phyloP scores from a whole-genome alignment of 2,888 invertebrate species.

The Leuctra nigra region DNA sequence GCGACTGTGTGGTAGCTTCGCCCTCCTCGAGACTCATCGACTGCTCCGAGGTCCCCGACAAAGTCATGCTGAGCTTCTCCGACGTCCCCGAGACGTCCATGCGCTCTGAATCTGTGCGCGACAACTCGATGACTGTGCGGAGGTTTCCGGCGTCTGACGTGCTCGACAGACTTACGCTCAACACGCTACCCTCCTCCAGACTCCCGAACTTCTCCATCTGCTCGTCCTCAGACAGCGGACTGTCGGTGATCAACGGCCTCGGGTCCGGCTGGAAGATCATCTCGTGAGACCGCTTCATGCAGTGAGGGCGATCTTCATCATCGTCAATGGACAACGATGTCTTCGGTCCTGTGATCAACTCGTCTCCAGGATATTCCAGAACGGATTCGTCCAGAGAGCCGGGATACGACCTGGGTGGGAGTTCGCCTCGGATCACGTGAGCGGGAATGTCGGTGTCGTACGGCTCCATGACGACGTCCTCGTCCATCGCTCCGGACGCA shows the following conservation, averaged over 20 bases:
- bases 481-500: constrained; percentile 43
- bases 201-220: constrained; percentile 45
- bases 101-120: constrained; percentile 41
- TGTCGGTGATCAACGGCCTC: constrained; percentile 41
- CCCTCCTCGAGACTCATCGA: constrained; percentile 41
- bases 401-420: constrained; percentile 24
- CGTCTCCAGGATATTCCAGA: constrained; percentile 37
- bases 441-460: constrained; percentile 35
- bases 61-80: constrained; percentile 38
- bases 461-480: constrained; percentile 38
- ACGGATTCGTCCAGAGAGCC: constrained; percentile 45
- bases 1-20: constrained; percentile 30
- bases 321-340: constrained; percentile 41
- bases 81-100: constrained; percentile 37
- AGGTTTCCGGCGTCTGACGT: constrained; percentile 45
- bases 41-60: constrained; percentile 43
- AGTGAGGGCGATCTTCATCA: constrained; percentile 44
- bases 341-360: constrained; percentile 33
- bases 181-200: constrained; percentile 51
- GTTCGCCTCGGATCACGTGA: constrained; percentile 33
- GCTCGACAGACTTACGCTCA: constrained; percentile 52
- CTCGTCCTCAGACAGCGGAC: constrained; percentile 42
- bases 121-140: constrained; percentile 43
- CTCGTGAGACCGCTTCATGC: constrained; percentile 84
- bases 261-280: constrained; percentile 72